Conservation (phyloP, 2,113 vertebrate species). For the Acanthisitta chloris region DNA sequence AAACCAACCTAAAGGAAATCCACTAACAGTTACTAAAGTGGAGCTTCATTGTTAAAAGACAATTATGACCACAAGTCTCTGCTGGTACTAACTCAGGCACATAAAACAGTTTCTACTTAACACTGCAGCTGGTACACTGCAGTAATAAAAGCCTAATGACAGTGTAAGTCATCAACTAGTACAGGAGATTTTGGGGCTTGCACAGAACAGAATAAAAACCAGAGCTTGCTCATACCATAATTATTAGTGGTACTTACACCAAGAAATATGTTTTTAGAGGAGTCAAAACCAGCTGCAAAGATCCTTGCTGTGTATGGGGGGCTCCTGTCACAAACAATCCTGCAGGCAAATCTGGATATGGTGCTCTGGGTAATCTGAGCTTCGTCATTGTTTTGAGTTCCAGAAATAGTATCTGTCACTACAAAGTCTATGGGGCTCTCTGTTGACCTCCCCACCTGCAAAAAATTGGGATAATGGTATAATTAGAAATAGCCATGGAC, state of each 20-base stretch:
- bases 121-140: background rate
- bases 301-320: slow-evolving; percentile 92
- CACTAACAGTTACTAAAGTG: background rate
- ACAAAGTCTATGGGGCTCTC: slow-evolving; percentile 99
- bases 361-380: slow-evolving; percentile 96
- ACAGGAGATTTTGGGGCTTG: background rate
- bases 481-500: background rate
- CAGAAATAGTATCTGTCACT: slow-evolving; percentile 95
- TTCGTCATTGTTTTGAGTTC: slow-evolving; percentile 87
- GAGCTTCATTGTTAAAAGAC: background rate
- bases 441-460: slow-evolving; percentile 93
- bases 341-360: slow-evolving; percentile 96
- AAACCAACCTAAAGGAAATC: background rate
- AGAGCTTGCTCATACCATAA: background rate
- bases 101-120: slow-evolving; percentile 9
- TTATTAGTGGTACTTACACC: slow-evolving; percentile 80
- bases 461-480: background rate
- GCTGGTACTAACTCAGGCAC: background rate
- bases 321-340: slow-evolving; percentile 91
- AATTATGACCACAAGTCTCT: background rate
- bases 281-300: slow-evolving; percentile 96
- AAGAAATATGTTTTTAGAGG: slow-evolving; percentile 98
- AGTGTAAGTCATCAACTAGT: background rate
- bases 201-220: background rate
- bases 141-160: background rate